Evolutionary conservation across 2,113 vertebrate genomes (phyloP), one percentile per base, ranked within the genome.

Genomic region (Theristicus caerulescens): DNA sequence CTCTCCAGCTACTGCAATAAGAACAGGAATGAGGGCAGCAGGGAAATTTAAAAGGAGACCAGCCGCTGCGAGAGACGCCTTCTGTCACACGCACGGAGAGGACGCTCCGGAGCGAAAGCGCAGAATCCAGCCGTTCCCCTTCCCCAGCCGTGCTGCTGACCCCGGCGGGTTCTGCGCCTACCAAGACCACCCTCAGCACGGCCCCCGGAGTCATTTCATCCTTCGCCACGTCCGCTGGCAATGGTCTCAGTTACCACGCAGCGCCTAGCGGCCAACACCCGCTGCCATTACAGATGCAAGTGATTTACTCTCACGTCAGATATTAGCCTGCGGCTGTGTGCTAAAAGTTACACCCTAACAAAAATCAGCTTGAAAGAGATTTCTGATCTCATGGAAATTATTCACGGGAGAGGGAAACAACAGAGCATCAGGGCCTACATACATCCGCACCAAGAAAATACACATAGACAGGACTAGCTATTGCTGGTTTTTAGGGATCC

Each of bases 211-310:
- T 32, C 16, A 27, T 18, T 7, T 16, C 20, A 4, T 7, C 36
- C n/a, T 42, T 26, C 4, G 46, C 34, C 7, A 0, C 16, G 1
- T 14, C 51, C 73, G 42, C 59, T 15, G 71, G 18, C 52, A 20
- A 13, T 0, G 14, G 31, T 15, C 36, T 9, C 7, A 2, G 38
- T 5, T 9, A 21, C 32, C 36, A 5, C 11, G 6, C 12, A 1
- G 42, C 1, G 2, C 62, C 66, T 2, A 21, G 42, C 86, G 57
- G 67, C 54, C 62, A 21, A 44, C 66, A 31, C 15, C 32, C 22
- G 3, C 49, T 4, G 24, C n/a, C 2, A 7, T 34, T 16, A 19
- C 34, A 8, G 40, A 20, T 7, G 25, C 67, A 64, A 7, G 24
- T 1, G 2, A 5, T 36, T 18, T 12, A 8, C 69, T 36, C 25